Evolutionary conservation across 64 coral and sea anemone species (phyloP), one percentile per base, ranked within the genome.

Genomic region (Cladopsammia gracilis): DNA sequence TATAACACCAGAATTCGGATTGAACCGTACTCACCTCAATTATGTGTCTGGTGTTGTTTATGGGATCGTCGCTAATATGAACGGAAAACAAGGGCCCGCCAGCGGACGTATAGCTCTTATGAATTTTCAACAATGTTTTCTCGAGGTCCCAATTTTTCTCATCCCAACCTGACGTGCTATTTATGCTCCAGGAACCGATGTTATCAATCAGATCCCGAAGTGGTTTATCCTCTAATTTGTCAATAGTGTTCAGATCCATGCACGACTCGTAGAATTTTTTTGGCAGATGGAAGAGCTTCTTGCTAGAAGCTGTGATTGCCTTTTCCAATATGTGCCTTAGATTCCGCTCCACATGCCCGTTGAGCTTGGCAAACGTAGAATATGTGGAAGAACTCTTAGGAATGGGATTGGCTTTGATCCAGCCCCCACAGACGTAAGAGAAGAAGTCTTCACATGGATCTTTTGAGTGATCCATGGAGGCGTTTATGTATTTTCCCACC

Each of bases 51-150:
- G 75, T 94, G 87, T 99, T 99, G 62, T 99, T 93, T 19, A 96
- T 85, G 6, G 98, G 98, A 60, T 99, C 98, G 19, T 99, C 95
- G 34, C 98, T 96, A 62, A 99, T 83, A 64, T 99, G 94, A 76
- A 99, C 83, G 42, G 98, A 96, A 60, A 99, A 96, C 71, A 99
- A 89, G 0, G 98, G 98, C 45, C 98, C 98, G 3, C 98, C 98
- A 43, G 98, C 94, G 25, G 98, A 99, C 1, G 98, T 93, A 70
- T 96, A 96, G 24, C 81, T 83, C 49, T 89, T 94, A 68, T 99
- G 98, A 74, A 99, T 91, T 42, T 89, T 62, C 20, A 96, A 85
- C 47, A 99, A 54, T 19, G 62, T 90, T 48, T 91, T 54, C 44
- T 72, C 44, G 34, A 99, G 62, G 24, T 94, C 64, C 98, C 98